Percentiles rank a stretch among this genome's conserved stretches.
Evolutionary conservation across 1,140 invertebrate genomes (phyloP).

Genomic region (Sminthurides bifidus): DNA sequence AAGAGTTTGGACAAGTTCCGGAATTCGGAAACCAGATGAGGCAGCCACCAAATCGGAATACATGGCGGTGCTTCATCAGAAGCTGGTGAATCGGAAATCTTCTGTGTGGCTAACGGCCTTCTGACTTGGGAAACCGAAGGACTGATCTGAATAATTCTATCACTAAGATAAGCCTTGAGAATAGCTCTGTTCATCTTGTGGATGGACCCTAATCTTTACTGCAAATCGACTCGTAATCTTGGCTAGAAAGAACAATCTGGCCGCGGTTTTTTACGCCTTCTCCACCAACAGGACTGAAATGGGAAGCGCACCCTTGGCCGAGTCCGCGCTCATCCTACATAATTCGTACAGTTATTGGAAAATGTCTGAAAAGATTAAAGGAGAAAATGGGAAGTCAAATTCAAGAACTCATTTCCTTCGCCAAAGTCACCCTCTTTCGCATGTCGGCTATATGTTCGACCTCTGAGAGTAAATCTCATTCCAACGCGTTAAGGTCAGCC

Average conservation of each 20-base stretch:
- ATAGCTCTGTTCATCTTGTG: slow-evolving; percentile 30
- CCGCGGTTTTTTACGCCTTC: too few species aligned
- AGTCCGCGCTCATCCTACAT: slow-evolving; percentile 30
- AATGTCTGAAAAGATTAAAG: slow-evolving; percentile 32
- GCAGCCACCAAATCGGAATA: too few species aligned
- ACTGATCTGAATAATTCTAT: slow-evolving; percentile 33
- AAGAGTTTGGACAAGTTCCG: too few species aligned
- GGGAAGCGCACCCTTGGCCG: slow-evolving; percentile 11
- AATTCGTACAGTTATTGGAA: slow-evolving; percentile 32
- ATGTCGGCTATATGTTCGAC: slow-evolving; percentile 1
- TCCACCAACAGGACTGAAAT: too few species aligned
- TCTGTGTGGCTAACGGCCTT: too few species aligned
- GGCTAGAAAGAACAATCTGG: slow-evolving; percentile 29
- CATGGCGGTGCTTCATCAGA: too few species aligned
- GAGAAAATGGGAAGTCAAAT: slow-evolving; percentile 31
- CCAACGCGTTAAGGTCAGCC: slow-evolving; percentile 15
- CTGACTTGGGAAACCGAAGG: too few species aligned
- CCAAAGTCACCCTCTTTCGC: slow-evolving; percentile 8
- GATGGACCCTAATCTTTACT: slow-evolving; percentile 32
- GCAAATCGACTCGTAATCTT: slow-evolving; percentile 33
- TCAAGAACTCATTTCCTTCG: slow-evolving; percentile 29
- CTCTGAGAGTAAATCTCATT: slow-evolving; percentile 11
- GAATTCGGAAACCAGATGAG: too few species aligned
- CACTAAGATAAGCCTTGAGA: slow-evolving; percentile 26
- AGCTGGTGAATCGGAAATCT: too few species aligned